Evolutionary conservation across 1,140 invertebrate species (phyloP).

Genomic region (Cyrtorhinus lividipennis): DNA sequence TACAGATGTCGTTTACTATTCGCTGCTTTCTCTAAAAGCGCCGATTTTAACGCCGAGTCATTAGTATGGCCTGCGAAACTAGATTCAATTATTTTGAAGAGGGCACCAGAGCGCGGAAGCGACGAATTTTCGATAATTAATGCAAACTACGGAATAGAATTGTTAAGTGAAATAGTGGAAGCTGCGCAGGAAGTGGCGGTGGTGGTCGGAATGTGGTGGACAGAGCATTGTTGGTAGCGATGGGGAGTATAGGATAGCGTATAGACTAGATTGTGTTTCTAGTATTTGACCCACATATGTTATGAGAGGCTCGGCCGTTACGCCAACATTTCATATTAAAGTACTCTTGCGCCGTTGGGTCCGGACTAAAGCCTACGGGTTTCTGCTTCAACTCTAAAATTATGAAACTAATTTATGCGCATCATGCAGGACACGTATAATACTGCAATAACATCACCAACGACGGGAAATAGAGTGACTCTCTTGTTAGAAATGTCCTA

Average conservation of each 20-base stretch:
- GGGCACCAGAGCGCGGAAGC: not conserved
- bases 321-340: not conserved
- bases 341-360: not conserved
- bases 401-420: not conserved
- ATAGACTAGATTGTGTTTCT: not conserved
- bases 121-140: not conserved
- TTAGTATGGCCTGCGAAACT: not conserved
- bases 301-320: not conserved
- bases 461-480: not conserved
- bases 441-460: not conserved
- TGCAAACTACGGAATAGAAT: not conserved
- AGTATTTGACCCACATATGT: not conserved
- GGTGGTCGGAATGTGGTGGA: not conserved
- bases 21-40: not conserved
- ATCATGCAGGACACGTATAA: not conserved
- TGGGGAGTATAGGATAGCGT: not conserved
- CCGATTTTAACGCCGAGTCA: not conserved
- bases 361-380: too few species aligned
- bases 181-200: too few species aligned
- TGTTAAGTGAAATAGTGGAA: not conserved
- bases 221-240: not conserved
- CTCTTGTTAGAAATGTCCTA: not conserved
- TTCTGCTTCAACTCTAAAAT: not conserved
- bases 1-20: too few species aligned
- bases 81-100: conserved; percentile 2